These are phyloP conservation scores for Salvator merianae DNA, from an alignment of 2,113 vertebrate genomes.

Conservation along the genomic window DNA sequence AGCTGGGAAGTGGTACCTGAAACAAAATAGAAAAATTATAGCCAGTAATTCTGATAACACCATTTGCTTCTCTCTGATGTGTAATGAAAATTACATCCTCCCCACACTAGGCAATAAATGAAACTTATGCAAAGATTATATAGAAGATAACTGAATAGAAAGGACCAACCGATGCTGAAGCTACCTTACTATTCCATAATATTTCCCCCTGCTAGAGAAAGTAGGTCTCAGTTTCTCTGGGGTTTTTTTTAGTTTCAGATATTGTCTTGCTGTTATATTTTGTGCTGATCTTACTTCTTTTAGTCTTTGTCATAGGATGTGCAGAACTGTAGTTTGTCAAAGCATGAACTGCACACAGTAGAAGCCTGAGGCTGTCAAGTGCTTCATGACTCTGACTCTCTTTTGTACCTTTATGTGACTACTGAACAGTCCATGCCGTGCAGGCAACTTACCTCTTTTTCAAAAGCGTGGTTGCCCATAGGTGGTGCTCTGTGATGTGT, in stretches of 20 bases:
- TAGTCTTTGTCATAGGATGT: too few species aligned
- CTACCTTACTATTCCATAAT: neutral
- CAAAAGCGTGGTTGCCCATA: too few species aligned
- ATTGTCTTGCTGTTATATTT: neutral
- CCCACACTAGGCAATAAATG: neutral
- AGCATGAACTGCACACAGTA: too few species aligned
- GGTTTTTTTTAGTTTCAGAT: neutral
- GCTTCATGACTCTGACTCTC: too few species aligned
- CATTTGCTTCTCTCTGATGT: neutral
- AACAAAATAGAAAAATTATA: neutral
- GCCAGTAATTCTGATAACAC: neutral
- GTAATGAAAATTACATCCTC: neutral
- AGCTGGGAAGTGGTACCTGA: neutral
- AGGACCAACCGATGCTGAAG: neutral
- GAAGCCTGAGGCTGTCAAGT: too few species aligned
- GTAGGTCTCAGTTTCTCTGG: neutral
- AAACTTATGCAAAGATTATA: neutral
- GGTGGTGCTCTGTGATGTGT: too few species aligned
- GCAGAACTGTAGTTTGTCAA: too few species aligned
- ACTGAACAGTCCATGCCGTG: too few species aligned
- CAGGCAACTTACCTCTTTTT: too few species aligned
- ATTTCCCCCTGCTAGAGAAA: too few species aligned
- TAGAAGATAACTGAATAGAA: too few species aligned
- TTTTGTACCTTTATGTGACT: too few species aligned
- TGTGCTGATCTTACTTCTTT: neutral